Evolutionary conservation across 2,113 vertebrate genomes (phyloP).

Genomic region (Cochlearius cochlearius): DNA sequence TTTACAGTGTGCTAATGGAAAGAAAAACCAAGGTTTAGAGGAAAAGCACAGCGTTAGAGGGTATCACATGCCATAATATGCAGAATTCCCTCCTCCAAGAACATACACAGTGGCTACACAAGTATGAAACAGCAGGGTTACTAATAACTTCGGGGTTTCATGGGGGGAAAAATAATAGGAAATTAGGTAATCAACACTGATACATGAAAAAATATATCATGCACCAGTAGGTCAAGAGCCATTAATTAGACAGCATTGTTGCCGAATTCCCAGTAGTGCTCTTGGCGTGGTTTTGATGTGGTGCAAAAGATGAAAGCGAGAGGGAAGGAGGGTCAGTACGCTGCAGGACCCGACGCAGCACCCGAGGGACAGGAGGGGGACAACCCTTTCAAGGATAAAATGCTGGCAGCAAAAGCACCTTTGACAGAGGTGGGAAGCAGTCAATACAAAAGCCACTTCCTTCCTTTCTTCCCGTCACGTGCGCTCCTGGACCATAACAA

Average conservation of each 20-base stretch:
- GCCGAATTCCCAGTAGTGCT: neutral
- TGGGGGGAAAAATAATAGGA: neutral
- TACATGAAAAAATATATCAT: neutral
- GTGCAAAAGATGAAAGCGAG: neutral
- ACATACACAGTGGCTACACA: neutral
- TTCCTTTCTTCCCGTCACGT: slow-evolving; percentile 20
- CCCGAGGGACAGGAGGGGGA: neutral
- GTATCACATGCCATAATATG: neutral
- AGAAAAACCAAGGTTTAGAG: neutral
- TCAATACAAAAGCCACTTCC: slow-evolving; percentile 10
- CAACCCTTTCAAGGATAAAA: neutral
- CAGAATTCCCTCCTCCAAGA: neutral
- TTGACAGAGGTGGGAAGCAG: neutral
- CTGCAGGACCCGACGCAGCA: accelerated
- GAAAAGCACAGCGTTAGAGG: neutral
- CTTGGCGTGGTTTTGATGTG: neutral
- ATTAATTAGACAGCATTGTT: neutral
- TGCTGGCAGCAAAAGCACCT: neutral
- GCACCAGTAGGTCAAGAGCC: neutral
- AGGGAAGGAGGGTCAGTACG: neutral
- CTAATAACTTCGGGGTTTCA: neutral
- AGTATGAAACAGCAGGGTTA: neutral
- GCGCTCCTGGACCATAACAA: neutral
- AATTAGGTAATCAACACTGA: neutral
- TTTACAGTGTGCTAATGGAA: neutral